These are phyloP conservation scores for Andrena trimmerana DNA, from an alignment of 2,888 invertebrate species.

Conservation along the genomic window DNA sequence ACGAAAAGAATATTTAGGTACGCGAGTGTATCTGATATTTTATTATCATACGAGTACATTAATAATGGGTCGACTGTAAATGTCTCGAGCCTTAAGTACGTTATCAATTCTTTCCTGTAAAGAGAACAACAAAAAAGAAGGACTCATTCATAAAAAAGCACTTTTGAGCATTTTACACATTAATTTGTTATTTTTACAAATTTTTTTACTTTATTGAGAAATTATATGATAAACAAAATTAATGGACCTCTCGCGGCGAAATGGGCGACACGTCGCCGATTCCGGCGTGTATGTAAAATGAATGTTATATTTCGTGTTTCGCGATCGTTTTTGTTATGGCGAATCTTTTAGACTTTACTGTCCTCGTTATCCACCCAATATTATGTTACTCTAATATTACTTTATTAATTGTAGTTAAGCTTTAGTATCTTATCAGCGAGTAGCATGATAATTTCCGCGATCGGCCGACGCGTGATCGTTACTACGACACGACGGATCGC, in stretches of 20 bases:
- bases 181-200: slow-evolving; percentile 46
- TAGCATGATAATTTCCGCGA: slow-evolving; percentile 44
- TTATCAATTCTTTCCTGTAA: slow-evolving; percentile 16
- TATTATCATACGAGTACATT: slow-evolving; percentile 45
- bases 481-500: slow-evolving; percentile 3
- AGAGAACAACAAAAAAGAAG: slow-evolving; percentile 12
- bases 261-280: background rate
- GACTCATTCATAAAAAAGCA: slow-evolving; percentile 20
- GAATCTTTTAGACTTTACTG: slow-evolving; percentile 57
- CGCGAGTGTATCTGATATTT: slow-evolving; percentile 36
- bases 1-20: slow-evolving; percentile 41
- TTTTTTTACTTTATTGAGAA: slow-evolving; percentile 36
- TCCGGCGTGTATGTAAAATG: slow-evolving; percentile 25
- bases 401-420: slow-evolving; percentile 59
- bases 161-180: slow-evolving; percentile 44
- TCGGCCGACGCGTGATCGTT: slow-evolving; percentile 42
- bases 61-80: slow-evolving; percentile 35
- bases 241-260: slow-evolving; percentile 5
- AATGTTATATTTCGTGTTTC: slow-evolving; percentile 48
- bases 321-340: slow-evolving; percentile 44
- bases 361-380: slow-evolving; percentile 69
- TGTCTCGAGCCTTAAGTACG: slow-evolving; percentile 32
- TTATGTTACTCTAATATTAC: slow-evolving; percentile 63
- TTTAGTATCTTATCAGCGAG: slow-evolving; percentile 52
- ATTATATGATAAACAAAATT: slow-evolving; percentile 21